phyloP scores from a whole-genome alignment of 92 coral and sea anemone species.

The Porites rus region DNA sequence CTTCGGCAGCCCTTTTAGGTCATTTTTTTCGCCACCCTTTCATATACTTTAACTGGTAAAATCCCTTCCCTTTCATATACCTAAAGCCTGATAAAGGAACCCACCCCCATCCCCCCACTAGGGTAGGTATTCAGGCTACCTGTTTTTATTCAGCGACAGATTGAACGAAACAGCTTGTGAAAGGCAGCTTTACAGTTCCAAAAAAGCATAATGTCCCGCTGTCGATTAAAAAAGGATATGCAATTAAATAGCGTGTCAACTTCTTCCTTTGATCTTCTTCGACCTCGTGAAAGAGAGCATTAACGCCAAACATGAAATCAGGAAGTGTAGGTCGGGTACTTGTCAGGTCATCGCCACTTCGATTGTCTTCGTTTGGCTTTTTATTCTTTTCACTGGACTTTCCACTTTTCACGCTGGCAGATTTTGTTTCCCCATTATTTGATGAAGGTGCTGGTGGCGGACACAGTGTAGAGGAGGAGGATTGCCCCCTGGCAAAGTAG shows the following conservation, averaged over 20 bases:
- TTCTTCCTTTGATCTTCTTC: conserved; percentile 61
- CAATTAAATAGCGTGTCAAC: conserved; percentile 80
- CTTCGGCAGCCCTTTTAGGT: too few relatives aligned
- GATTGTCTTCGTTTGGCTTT: background rate
- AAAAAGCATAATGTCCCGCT: background rate
- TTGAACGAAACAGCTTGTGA: background rate
- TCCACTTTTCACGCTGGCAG: background rate
- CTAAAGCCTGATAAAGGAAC: too few relatives aligned
- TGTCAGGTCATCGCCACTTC: background rate
- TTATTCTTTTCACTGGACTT: conserved; percentile 10
- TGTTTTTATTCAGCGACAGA: background rate
- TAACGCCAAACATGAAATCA: conserved; percentile 81
- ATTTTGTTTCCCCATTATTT: conserved; percentile 11
- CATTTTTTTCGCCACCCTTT: too few relatives aligned
- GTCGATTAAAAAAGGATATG: conserved; percentile 79
- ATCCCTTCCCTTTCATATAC: too few relatives aligned
- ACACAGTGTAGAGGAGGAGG: background rate
- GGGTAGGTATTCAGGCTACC: too few relatives aligned
- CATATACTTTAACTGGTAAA: too few relatives aligned
- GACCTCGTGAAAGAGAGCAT: conserved; percentile 66
- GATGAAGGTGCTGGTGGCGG: background rate
- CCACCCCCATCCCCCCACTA: too few relatives aligned
- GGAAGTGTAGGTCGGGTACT: conserved; percentile 53
- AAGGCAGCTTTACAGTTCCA: background rate
- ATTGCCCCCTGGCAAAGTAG: conserved; percentile 70